phyloP scores from a whole-genome alignment of 1,140 invertebrate species.

The Oedothorax gibbosus region DNA sequence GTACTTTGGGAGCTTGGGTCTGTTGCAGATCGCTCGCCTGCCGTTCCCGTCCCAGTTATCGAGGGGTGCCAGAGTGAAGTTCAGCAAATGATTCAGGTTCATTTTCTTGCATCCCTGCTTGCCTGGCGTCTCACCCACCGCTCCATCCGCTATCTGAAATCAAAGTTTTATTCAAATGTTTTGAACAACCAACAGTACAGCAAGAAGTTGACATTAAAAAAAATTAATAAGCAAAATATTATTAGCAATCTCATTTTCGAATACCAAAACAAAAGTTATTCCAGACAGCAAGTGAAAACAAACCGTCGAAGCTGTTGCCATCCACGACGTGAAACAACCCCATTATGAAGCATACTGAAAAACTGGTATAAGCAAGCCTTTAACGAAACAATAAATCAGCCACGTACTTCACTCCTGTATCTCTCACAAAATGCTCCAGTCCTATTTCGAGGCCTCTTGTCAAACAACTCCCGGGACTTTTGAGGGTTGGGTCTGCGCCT shows the following conservation, averaged over 20 bases:
- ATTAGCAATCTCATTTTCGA: too few relatives aligned
- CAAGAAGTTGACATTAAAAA: background rate
- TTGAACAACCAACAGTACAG: background rate
- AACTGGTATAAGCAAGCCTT: background rate
- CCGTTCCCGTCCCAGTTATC: conserved; percentile 68
- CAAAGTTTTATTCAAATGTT: conserved; percentile 5
- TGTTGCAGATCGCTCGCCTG: conserved; percentile 23
- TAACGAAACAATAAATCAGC: background rate
- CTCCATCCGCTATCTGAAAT: conserved; percentile 70
- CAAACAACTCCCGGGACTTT: conserved; percentile 73
- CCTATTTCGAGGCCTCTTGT: conserved; percentile 78
- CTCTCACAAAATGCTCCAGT: conserved; percentile 71
- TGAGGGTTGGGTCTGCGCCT: conserved; percentile 74
- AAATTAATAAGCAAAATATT: too few relatives aligned
- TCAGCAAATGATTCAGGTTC: conserved; percentile 91
- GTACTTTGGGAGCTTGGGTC: conserved; percentile 73
- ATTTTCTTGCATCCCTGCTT: conserved; percentile 87
- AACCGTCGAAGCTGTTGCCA: too few relatives aligned
- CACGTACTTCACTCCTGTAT: conserved; percentile 67
- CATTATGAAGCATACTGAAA: background rate
- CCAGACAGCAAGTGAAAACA: too few relatives aligned
- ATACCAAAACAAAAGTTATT: too few relatives aligned
- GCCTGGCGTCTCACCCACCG: conserved; percentile 85
- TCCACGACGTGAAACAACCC: too few relatives aligned
- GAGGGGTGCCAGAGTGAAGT: conserved; percentile 80